Evolutionary conservation across 2,888 invertebrate genomes (phyloP).

Genomic region (Diplazon laetatorius): DNA sequence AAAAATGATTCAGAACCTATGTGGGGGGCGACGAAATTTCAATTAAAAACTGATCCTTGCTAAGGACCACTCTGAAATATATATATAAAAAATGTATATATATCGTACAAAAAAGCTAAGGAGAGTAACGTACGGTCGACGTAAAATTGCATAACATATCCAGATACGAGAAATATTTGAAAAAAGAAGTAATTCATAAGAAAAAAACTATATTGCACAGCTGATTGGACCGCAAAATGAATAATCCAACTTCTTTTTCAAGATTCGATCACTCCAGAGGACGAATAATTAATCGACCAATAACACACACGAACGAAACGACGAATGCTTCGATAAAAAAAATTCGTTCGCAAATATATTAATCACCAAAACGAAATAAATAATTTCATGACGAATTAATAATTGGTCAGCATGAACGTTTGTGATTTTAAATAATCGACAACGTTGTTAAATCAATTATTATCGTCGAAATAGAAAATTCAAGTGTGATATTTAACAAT

Average conservation of each 20-base stretch:
- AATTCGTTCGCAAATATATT: not conserved
- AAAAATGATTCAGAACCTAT: too few relatives aligned
- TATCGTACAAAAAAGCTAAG: constrained; percentile 22
- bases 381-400: not conserved
- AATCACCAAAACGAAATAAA: not conserved
- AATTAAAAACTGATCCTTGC: too few relatives aligned
- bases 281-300: not conserved
- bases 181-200: too few relatives aligned
- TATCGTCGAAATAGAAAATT: too few relatives aligned
- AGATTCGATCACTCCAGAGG: not conserved
- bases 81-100: too few relatives aligned
- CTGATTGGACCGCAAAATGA: not conserved
- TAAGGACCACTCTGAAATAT: too few relatives aligned
- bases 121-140: constrained; percentile 30
- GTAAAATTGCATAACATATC: not conserved
- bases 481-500: too few relatives aligned
- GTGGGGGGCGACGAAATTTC: too few relatives aligned
- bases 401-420: too few relatives aligned
- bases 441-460: too few relatives aligned
- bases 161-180: not conserved
- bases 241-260: not conserved
- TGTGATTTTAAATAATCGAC: too few relatives aligned
- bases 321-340: not conserved
- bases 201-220: not conserved
- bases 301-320: not conserved